Percentiles rank a stretch among this genome's conserved stretches.
Evolutionary conservation across 2,113 vertebrate species (phyloP).

Genomic region (Lophura nycthemera): DNA sequence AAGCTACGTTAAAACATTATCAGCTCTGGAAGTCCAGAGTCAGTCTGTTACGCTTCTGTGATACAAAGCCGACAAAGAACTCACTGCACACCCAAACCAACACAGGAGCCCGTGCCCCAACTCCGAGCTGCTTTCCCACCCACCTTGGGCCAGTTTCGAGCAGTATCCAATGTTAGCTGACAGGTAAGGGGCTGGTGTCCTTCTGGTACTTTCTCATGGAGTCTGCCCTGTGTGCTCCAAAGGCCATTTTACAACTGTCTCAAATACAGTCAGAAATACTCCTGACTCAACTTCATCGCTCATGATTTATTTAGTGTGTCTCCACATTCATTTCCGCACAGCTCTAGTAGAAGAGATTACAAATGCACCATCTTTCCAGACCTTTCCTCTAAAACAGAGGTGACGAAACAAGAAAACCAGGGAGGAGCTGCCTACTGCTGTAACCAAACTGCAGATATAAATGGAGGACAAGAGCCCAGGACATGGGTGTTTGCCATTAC

Average conservation of each 20-base stretch:
- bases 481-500: not conserved
- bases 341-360: not conserved
- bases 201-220: not conserved
- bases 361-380: not conserved
- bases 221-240: not conserved
- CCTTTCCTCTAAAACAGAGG: not conserved
- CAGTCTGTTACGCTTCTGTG: not conserved
- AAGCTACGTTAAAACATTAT: not conserved
- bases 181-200: not conserved
- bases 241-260: not conserved
- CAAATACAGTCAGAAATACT: not conserved
- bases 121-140: not conserved
- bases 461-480: not conserved
- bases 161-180: not conserved
- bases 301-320: not conserved
- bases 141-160: fast-evolving
- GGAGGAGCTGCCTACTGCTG: not conserved
- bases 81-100: not conserved
- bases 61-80: not conserved
- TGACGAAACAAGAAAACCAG: not conserved
- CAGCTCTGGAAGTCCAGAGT: not conserved
- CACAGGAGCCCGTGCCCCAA: not conserved
- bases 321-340: not conserved
- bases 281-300: not conserved
- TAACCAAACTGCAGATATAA: not conserved